phyloP scores from a whole-genome alignment of 2,113 vertebrate species.

The Menidia beryllina region DNA sequence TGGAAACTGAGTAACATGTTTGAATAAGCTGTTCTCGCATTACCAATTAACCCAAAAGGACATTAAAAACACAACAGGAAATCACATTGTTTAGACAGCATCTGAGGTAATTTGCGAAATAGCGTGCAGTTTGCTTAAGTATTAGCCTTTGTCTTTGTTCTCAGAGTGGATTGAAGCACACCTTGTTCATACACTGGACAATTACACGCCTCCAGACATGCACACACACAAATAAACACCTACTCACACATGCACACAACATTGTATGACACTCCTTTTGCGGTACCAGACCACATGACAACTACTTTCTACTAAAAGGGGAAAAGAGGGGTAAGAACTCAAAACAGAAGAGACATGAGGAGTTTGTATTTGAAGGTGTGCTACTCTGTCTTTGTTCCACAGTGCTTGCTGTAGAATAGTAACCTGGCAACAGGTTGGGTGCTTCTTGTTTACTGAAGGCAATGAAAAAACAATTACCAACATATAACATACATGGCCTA shows the following conservation, averaged over 20 bases:
- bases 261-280: no score
- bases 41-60: conserved; percentile 31
- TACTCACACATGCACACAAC: conserved; percentile 26
- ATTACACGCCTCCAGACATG: conserved; percentile 29
- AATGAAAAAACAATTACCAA: no score
- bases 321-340: conserved; percentile 36
- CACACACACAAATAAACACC: conserved; percentile 22
- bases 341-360: conserved; percentile 70
- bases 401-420: conserved; percentile 57
- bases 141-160: conserved; percentile 43
- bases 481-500: not conserved
- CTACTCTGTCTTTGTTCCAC: conserved; percentile 66
- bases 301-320: conserved; percentile 73
- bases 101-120: conserved; percentile 46
- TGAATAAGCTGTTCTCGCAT: conserved; percentile 42
- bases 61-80: conserved; percentile 33
- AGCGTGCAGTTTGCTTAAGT: conserved; percentile 10
- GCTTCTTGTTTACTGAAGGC: conserved; percentile 49
- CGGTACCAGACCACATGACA: conserved; percentile 56
- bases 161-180: conserved; percentile 35
- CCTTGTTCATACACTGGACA: conserved; percentile 40
- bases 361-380: conserved; percentile 74
- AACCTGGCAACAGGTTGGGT: conserved; percentile 78
- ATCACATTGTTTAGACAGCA: conserved; percentile 31
- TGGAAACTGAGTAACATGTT: not conserved